A percentile compares a stretch with the other conserved stretches of the same genome.
These are phyloP conservation scores for Antedon mediterranea DNA, from an alignment of 53 echinoderm and acorn worm genomes.

Conservation along the genomic window DNA sequence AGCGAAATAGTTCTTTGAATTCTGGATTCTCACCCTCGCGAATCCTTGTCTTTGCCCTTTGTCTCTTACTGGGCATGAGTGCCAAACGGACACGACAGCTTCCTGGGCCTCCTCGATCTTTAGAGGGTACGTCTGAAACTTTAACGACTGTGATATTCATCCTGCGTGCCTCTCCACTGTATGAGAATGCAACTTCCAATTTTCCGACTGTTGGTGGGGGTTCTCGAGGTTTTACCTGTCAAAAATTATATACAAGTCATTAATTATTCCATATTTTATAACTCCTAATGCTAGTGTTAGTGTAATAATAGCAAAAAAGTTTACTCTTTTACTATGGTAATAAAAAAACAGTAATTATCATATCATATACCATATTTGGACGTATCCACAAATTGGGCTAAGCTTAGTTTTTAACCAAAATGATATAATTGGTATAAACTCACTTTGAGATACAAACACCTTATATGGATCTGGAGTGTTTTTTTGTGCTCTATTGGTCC, in stretches of 20 bases:
- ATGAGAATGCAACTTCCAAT: constrained; percentile 69
- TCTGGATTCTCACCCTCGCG: constrained; percentile 61
- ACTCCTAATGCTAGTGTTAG: too few relatives aligned
- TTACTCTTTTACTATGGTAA: too few relatives aligned
- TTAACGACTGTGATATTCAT: constrained; percentile 82
- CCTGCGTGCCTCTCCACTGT: constrained; percentile 71
- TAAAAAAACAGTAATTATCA: too few relatives aligned
- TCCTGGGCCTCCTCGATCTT: constrained; percentile 73
- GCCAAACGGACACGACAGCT: constrained; percentile 69
- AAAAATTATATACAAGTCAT: neutral
- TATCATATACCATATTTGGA: too few relatives aligned
- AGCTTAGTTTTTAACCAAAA: too few relatives aligned
- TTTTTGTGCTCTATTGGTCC: too few relatives aligned
- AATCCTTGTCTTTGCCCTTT: constrained; percentile 88
- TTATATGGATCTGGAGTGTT: too few relatives aligned
- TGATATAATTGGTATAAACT: too few relatives aligned
- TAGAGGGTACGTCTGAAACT: constrained; percentile 46
- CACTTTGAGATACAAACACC: too few relatives aligned
- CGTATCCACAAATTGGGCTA: too few relatives aligned
- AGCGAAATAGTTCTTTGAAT: constrained; percentile 85
- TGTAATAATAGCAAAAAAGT: too few relatives aligned
- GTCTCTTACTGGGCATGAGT: constrained; percentile 61
- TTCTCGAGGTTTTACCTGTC: constrained; percentile 9
- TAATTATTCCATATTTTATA: too few relatives aligned
- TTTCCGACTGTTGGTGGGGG: constrained; percentile 46